Base-by-base conservation (phyloP, 2,888 invertebrate species). In the Tetrapedia diversipes region DNA sequence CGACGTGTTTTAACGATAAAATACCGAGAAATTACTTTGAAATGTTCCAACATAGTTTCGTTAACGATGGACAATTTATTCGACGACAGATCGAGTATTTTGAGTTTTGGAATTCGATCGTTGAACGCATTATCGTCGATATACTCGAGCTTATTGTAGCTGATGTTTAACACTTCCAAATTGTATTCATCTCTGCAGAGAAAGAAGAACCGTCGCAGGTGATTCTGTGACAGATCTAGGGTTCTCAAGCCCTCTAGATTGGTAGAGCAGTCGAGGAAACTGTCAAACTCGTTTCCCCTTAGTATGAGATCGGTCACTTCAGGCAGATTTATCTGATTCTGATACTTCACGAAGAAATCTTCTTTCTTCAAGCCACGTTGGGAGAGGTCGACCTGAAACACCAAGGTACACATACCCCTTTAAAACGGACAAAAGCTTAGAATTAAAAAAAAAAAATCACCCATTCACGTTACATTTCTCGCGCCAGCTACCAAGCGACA, bases 181-280 rank as follows among this genome's bases (percentile, higher is more conserved):
- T 96, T 97, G 88, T 97, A 97, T 77, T 98, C 93, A 87, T 97
- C 96, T 87, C 95, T 95, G 90, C 98, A 98, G 86, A 97, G 79
- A 32, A 92, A 91, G 72, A 90, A 91, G 39, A 92, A 91, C 66
- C 87, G 86, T 22, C 88, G 87, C 75, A 98, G 93, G 90, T 96
- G 95, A 92, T 98, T 98, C 89, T 95, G 95, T 49, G 97, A 97
- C 89, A 98, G 92, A 92, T 98, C 97, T 82, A 98, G 92, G 1
- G 96, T 95, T 85, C 95, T 94, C 83, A 98, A 93, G 89, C 96
- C 96, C 86, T 95, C 95, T 84, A 98, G 93, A 91, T 97, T 96
- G n/a, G 96, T 89, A 16, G 91, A 90, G 57, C 92, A 92, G 53
- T 92, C 92, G n/a, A 91, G 75, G 43, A 91, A 92, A 70, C 87